Conservation (phyloP, 2,113 vertebrate genomes). For the Balaeniceps rex region DNA sequence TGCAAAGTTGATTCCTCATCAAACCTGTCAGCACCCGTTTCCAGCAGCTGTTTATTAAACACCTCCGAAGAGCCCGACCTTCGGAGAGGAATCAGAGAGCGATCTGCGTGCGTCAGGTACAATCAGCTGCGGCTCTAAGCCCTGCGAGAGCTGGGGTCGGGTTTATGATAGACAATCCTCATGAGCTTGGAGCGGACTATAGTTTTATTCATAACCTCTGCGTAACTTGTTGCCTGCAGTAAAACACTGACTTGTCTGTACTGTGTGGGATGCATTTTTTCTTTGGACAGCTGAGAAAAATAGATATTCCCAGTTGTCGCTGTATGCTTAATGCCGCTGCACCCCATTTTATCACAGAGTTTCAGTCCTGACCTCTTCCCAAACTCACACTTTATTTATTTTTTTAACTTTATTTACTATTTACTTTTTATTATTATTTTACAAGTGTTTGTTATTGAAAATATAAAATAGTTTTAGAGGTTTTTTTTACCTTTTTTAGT, state of each 20-base stretch:
- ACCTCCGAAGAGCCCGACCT: not conserved
- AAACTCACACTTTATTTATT: not conserved
- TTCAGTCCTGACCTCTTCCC: not conserved
- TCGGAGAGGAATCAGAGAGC: not conserved
- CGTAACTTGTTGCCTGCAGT: not conserved
- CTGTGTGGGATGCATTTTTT: accelerated
- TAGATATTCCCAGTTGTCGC: too few species aligned
- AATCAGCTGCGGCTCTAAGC: not conserved
- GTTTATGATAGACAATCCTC: not conserved
- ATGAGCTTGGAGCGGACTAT: accelerated
- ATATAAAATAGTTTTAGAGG: not conserved
- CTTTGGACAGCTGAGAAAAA: not conserved
- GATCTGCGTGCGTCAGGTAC: accelerated
- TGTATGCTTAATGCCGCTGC: not conserved
- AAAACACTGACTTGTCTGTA: accelerated
- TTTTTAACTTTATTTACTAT: not conserved
- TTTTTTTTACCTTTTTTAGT: not conserved
- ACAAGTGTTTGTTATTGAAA: not conserved
- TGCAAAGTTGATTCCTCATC: not conserved
- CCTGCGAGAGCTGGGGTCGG: not conserved
- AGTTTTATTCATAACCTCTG: not conserved
- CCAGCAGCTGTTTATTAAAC: not conserved
- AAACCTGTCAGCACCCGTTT: accelerated
- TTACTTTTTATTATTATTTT: not conserved
- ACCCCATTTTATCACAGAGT: not conserved